Conservation (phyloP, 2,888 invertebrate species). For the Choreutis nemorana region DNA sequence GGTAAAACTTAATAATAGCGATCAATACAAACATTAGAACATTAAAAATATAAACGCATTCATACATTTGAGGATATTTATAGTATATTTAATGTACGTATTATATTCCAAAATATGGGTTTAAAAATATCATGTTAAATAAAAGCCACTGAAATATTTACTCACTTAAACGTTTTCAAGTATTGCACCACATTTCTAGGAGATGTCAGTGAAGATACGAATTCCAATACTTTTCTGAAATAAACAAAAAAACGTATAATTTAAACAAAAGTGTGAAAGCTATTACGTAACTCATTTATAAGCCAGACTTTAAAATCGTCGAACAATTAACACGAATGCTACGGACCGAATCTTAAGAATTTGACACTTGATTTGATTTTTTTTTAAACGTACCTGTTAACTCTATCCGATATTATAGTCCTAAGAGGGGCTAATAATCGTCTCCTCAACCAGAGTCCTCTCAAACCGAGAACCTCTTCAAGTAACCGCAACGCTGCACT, state of each 20-base stretch:
- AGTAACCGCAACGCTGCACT: conserved; percentile 44
- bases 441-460: conserved; percentile 48
- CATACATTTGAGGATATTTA: too few relatives aligned
- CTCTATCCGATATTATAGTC: conserved; percentile 50
- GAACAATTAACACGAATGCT: too few relatives aligned
- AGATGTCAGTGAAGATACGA: conserved; percentile 86
- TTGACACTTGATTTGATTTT: too few relatives aligned
- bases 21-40: too few relatives aligned
- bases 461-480: conserved; percentile 49
- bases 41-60: too few relatives aligned
- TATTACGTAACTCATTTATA: too few relatives aligned
- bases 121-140: conserved; percentile 33
- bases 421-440: conserved; percentile 45
- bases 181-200: conserved; percentile 90
- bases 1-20: too few relatives aligned
- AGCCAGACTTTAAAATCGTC: too few relatives aligned
- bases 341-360: too few relatives aligned
- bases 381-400: conserved; percentile 36
- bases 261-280: too few relatives aligned
- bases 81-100: too few relatives aligned
- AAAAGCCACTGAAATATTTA: conserved; percentile 2
- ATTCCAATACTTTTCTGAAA: conserved; percentile 86
- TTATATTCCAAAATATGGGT: too few relatives aligned
- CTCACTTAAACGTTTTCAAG: conserved; percentile 84
- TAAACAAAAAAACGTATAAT: conserved; percentile 11